These are phyloP conservation scores for Drusus annulatus DNA, from an alignment of 1,140 invertebrate genomes.

Conservation along the genomic window DNA sequence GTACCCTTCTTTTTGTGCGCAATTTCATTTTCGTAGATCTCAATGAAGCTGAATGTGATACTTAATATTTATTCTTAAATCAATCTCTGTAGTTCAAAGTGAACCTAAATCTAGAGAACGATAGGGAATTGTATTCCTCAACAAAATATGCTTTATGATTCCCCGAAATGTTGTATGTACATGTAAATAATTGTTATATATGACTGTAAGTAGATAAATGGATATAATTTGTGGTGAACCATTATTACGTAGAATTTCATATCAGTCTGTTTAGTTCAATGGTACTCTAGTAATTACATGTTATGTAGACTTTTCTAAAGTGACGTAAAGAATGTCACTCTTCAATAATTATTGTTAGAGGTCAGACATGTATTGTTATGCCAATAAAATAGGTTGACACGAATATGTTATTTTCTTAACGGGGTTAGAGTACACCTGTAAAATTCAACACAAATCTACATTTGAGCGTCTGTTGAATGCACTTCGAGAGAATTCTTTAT, in stretches of 20 bases:
- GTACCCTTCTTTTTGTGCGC: slow-evolving; percentile 59
- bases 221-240: slow-evolving; percentile 18
- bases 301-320: slow-evolving; percentile 34
- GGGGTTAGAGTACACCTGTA: too few relatives aligned
- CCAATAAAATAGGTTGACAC: slow-evolving; percentile 51
- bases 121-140: slow-evolving; percentile 2
- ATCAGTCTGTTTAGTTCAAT: slow-evolving; percentile 53
- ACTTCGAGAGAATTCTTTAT: too few relatives aligned
- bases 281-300: slow-evolving; percentile 31
- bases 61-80: slow-evolving; percentile 44
- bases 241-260: slow-evolving; percentile 53
- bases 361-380: slow-evolving; percentile 53
- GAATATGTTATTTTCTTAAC: not conserved
- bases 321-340: slow-evolving; percentile 1
- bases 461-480: too few relatives aligned
- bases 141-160: slow-evolving; percentile 16
- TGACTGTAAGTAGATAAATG: slow-evolving; percentile 47
- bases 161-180: slow-evolving; percentile 12
- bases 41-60: slow-evolving; percentile 52
- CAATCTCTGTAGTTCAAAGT: slow-evolving; percentile 44
- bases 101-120: not conserved
- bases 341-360: slow-evolving; percentile 45
- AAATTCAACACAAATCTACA: too few relatives aligned
- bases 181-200: slow-evolving; percentile 46
- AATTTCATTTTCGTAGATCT: slow-evolving; percentile 46